Conservation (phyloP, 2,797 vertebrate genomes). For the Periophthalmus magnuspinnatus region DNA sequence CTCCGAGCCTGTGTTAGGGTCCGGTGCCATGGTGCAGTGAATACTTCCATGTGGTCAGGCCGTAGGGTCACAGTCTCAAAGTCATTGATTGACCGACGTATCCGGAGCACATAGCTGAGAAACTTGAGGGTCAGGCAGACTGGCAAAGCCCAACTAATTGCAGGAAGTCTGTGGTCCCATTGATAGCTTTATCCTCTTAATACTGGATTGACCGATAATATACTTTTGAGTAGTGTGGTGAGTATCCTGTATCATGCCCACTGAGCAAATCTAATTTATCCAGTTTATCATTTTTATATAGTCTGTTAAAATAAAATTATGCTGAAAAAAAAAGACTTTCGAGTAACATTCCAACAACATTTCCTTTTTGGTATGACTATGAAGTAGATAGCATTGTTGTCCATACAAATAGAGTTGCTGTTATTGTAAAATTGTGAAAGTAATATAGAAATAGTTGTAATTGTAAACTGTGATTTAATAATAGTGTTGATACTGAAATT, state of each 20-base stretch:
- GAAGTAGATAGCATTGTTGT: neutral
- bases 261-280: neutral
- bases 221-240: slow-evolving; percentile 5
- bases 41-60: slow-evolving; percentile 57
- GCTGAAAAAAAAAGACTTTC: too few species aligned
- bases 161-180: slow-evolving; percentile 36
- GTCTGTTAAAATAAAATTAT: too few species aligned
- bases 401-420: neutral
- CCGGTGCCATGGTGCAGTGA: slow-evolving; percentile 39
- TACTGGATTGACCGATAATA: neutral
- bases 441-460: too few species aligned
- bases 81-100: slow-evolving; percentile 62
- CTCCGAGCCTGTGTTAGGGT: slow-evolving; percentile 53
- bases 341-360: too few species aligned
- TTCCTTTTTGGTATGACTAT: neutral
- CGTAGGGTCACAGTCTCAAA: slow-evolving; percentile 42
- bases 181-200: slow-evolving; percentile 19
- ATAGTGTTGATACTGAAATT: too few species aligned
- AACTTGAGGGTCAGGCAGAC: slow-evolving; percentile 51
- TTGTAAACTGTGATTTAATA: too few species aligned
- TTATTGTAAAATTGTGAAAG: neutral
- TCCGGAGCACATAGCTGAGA: slow-evolving; percentile 48
- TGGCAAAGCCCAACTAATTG: slow-evolving; percentile 58
- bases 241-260: neutral
- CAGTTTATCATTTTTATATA: too few species aligned